Conservation (phyloP, 2,113 vertebrate species). For the Petrocephalus microphthalmus region DNA sequence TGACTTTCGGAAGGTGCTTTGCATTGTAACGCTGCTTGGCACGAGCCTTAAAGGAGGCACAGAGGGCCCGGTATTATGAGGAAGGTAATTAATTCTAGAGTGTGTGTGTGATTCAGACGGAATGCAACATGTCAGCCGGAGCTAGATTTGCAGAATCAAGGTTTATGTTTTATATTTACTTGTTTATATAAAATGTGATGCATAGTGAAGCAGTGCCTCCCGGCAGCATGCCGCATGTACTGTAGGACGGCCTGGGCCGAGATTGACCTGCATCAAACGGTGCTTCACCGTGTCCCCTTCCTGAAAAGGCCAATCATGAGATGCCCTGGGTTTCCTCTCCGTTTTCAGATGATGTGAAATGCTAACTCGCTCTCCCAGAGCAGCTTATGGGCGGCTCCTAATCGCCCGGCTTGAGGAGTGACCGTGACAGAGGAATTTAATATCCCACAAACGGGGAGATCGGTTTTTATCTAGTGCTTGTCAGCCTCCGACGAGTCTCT, state of each 20-base stretch:
- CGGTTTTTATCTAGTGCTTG: neutral
- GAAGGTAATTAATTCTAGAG: neutral
- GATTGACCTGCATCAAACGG: neutral
- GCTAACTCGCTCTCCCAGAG: neutral
- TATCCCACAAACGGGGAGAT: neutral
- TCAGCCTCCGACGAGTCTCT: neutral
- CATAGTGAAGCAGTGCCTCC: neutral
- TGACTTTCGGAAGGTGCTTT: neutral
- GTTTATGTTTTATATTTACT: neutral
- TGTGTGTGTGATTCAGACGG: neutral
- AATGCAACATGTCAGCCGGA: neutral
- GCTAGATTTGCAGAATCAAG: neutral
- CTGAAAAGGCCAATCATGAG: neutral
- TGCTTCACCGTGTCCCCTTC: neutral
- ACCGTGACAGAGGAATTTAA: neutral
- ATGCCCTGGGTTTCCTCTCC: neutral
- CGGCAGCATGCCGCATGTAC: neutral
- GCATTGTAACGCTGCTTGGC: neutral
- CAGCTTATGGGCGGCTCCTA: neutral
- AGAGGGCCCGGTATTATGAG: neutral
- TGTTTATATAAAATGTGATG: neutral
- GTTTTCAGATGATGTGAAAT: neutral
- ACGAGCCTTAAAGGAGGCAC: neutral
- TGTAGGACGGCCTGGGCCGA: neutral
- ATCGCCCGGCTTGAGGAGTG: neutral